A percentile compares a stretch with the other conserved stretches of the same genome.
Evolutionary conservation across 2,888 invertebrate genomes (phyloP).

Genomic region (Furcula furcula): DNA sequence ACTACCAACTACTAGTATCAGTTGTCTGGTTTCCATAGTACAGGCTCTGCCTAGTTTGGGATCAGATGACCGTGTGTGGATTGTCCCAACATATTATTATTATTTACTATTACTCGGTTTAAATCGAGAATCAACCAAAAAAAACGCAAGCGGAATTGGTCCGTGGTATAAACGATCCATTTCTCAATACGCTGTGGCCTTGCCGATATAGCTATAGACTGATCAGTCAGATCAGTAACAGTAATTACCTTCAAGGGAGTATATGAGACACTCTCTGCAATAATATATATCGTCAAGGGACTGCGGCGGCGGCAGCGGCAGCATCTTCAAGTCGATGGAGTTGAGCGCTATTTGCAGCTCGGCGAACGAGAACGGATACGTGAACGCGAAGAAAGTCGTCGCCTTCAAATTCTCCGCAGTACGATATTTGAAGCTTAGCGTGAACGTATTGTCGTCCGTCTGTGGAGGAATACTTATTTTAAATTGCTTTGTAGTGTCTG

Average conservation of each 20-base stretch:
- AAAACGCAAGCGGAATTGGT: too few relatives aligned
- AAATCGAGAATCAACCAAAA: too few relatives aligned
- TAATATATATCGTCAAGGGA: slow-evolving; percentile 90
- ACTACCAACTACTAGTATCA: too few relatives aligned
- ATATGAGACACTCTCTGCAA: slow-evolving; percentile 89
- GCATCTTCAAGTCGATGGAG: slow-evolving; percentile 84
- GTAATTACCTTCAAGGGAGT: slow-evolving; percentile 85
- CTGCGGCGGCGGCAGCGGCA: slow-evolving; percentile 54
- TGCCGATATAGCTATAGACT: slow-evolving; percentile 4
- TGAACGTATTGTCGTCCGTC: slow-evolving; percentile 88
- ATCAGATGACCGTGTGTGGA: too few relatives aligned
- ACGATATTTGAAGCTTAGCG: slow-evolving; percentile 87
- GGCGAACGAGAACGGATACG: slow-evolving; percentile 93
- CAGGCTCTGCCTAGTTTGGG: too few relatives aligned
- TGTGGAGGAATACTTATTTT: slow-evolving; percentile 47
- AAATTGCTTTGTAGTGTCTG: neutral
- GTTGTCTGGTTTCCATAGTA: too few relatives aligned
- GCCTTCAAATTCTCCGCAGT: slow-evolving; percentile 87
- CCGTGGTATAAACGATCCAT: too few relatives aligned
- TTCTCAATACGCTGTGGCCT: too few relatives aligned
- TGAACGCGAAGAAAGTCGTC: slow-evolving; percentile 93
- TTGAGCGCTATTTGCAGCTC: slow-evolving; percentile 89
- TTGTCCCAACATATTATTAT: too few relatives aligned
- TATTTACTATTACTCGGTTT: too few relatives aligned
- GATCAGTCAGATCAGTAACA: neutral